Evolutionary conservation across 2,113 vertebrate genomes (phyloP).

Genomic region (Sinocyclocheilus anshuiensis): DNA sequence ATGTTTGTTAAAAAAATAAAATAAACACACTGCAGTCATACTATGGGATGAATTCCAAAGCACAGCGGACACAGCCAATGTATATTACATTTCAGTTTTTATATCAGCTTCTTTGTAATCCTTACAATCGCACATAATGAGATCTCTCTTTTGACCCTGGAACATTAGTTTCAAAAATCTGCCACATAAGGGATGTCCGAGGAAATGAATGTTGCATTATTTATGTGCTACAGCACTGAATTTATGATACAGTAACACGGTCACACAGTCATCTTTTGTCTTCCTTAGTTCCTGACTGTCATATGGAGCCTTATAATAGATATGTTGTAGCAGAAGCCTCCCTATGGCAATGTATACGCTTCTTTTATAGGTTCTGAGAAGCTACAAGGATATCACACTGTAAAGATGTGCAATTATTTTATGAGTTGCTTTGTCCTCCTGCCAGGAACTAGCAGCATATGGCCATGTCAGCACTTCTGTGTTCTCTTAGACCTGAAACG

Average conservation of each 20-base stretch:
- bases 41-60: slow-evolving; percentile 3
- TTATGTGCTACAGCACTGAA: slow-evolving; percentile 66
- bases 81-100: slow-evolving; percentile 2
- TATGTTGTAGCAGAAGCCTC: slow-evolving; percentile 61
- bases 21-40: neutral
- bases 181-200: slow-evolving; percentile 46
- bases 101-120: neutral
- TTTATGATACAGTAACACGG: slow-evolving; percentile 69
- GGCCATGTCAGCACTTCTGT: slow-evolving; percentile 60
- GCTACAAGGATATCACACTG: slow-evolving; percentile 52
- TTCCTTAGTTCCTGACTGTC: slow-evolving; percentile 65
- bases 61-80: neutral
- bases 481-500: slow-evolving; percentile 47
- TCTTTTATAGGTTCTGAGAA: slow-evolving; percentile 52
- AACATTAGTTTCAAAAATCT: slow-evolving; percentile 39
- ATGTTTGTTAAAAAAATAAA: neutral
- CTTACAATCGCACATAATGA: slow-evolving; percentile 21
- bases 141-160: slow-evolving; percentile 27
- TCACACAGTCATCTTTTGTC: slow-evolving; percentile 65
- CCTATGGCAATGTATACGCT: slow-evolving; percentile 59
- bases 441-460: slow-evolving; percentile 49
- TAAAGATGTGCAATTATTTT: slow-evolving; percentile 55
- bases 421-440: slow-evolving; percentile 60
- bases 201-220: slow-evolving; percentile 71
- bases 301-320: slow-evolving; percentile 66